phyloP scores from a whole-genome alignment of 2,888 invertebrate species.

The Agrochola lychnidis region DNA sequence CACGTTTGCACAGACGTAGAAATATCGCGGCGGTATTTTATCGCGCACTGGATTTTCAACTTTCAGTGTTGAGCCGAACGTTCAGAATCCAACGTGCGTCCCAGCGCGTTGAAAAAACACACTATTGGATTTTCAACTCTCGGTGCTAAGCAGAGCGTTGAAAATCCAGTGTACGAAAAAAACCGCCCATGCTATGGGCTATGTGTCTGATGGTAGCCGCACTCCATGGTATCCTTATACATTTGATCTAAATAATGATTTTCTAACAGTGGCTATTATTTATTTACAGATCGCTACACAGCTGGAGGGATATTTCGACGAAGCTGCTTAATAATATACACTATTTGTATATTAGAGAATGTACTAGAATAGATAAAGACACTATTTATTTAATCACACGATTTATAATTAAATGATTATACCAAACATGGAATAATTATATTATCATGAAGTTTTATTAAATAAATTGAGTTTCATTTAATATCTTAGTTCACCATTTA shows the following conservation, averaged over 20 bases:
- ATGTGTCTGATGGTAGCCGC: neutral
- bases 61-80: too few relatives aligned
- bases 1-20: too few relatives aligned
- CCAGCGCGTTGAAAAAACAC: too few relatives aligned
- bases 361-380: constrained; percentile 46
- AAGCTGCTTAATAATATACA: constrained; percentile 91
- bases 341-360: constrained; percentile 48
- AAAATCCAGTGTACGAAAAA: too few relatives aligned
- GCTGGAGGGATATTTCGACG: constrained; percentile 98
- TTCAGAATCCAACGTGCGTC: too few relatives aligned
- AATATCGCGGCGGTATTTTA: too few relatives aligned
- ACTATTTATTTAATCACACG: constrained; percentile 56
- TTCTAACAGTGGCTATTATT: constrained; percentile 4
- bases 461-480: constrained; percentile 21
- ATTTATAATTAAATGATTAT: constrained; percentile 49
- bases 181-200: too few relatives aligned
- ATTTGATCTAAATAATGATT: neutral
- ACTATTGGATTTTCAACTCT: too few relatives aligned
- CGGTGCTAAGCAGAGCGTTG: too few relatives aligned
- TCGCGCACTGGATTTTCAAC: too few relatives aligned
- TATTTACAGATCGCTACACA: constrained; percentile 92
- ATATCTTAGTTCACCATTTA: constrained; percentile 53
- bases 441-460: constrained; percentile 19
- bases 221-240: neutral
- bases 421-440: constrained; percentile 35